Evolutionary conservation across 2,888 invertebrate genomes (phyloP), one percentile per base, ranked within the genome.

Genomic region (Empis stercorea): DNA sequence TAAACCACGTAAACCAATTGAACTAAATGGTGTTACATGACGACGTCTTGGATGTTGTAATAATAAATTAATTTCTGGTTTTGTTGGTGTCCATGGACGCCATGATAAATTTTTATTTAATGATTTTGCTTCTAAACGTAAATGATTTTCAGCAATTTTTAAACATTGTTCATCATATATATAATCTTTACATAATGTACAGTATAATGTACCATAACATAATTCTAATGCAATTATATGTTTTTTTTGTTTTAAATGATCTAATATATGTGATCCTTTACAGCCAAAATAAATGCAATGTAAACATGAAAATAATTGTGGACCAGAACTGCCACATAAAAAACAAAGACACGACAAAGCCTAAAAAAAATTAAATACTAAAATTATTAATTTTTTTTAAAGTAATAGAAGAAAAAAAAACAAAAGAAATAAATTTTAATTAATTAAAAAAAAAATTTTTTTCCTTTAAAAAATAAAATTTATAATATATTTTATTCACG

Each of bases 221-320:
- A 95, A 70, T 64, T 96, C 95, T 58, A 95, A 77, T 49, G 89
- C 86, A 55, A 94, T 74, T 59, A 79, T 78, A 67, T 95, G 95
- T 59, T 85, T 83, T 59, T 84, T 84, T 40, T 74, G 74, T 61
- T 81, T 83, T 43, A 84, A 80, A 72, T 96, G 95, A 47, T 87
- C 84, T 59, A 84, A 80, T 55, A 93, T 88, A 65, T 95, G 95
- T 48, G 81, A 77, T 17, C 79, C 79, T 58, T 87, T 87, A 66
- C 96, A 96, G 45, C 88, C 95, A 68, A 96, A 93, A 71, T 80
- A 93, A 57, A 94, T 87, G 72, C 96, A 96, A 59, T 89, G 87
- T 49, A 89, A 74, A 61, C 89, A 91, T 20, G 87, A 83, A 62
- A 86, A 87, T 58, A 89, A 73, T 49, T 87, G 79, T n/a, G 84